Conservation (phyloP, 2,113 vertebrate species). For the Lepus timidus region DNA sequence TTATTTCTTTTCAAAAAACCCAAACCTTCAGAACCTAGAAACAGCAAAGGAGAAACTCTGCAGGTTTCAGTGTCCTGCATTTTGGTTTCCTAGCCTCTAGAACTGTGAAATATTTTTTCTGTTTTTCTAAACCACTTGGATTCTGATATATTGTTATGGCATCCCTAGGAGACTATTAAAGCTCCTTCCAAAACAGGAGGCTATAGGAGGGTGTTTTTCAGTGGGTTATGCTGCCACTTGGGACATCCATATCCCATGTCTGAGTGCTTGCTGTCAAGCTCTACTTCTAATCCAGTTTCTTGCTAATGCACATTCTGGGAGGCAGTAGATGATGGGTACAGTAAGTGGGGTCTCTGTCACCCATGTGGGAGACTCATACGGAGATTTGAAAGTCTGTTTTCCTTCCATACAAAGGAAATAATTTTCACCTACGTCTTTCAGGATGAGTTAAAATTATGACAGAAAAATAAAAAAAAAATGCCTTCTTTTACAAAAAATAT, state of each 20-base stretch:
- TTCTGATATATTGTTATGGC: not conserved
- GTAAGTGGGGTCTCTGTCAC: no score
- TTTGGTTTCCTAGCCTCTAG: not conserved
- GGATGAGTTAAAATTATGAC: not conserved
- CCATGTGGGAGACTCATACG: no score
- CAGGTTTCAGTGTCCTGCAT: not conserved
- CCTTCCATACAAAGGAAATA: not conserved
- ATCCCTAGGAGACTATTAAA: not conserved
- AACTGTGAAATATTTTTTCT: no score
- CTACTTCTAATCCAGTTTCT: no score
- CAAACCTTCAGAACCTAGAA: not conserved
- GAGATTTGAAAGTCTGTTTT: not conserved
- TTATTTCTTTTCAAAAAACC: not conserved
- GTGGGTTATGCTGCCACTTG: no score
- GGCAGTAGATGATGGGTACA: no score
- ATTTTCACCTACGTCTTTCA: conserved; percentile 17
- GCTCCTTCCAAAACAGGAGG: not conserved
- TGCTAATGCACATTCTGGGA: no score
- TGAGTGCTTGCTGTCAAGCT: no score
- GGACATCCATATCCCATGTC: no score
- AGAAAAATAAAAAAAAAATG: not conserved
- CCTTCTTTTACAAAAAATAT: conserved; percentile 1
- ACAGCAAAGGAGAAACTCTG: no score
- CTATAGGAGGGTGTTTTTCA: not conserved
- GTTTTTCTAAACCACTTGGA: no score